A percentile compares a stretch with the other conserved stretches of the same genome.
These are phyloP conservation scores for Tangara arthus DNA, from an alignment of 2,797 vertebrate genomes.

Conservation along the genomic window DNA sequence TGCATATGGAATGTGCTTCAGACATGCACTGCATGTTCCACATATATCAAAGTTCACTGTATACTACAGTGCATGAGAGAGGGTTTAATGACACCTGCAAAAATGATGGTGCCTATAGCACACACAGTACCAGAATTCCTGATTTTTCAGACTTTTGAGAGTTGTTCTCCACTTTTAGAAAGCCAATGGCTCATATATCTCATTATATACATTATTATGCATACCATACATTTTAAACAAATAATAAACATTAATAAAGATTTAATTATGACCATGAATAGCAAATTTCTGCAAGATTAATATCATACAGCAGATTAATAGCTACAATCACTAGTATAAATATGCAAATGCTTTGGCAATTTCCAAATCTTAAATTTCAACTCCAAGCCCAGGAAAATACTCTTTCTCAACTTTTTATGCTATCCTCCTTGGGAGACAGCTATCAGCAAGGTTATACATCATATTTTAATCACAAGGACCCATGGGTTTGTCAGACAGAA, in stretches of 20 bases:
- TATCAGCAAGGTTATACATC: slow-evolving; percentile 38
- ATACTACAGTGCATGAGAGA: not conserved
- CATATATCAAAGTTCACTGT: not conserved
- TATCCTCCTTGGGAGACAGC: not conserved
- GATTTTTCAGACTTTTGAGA: not conserved
- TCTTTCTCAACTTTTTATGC: not conserved
- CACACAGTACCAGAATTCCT: not conserved
- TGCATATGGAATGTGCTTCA: not conserved
- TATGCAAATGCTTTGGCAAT: not conserved
- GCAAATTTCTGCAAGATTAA: not conserved
- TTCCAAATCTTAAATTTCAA: not conserved
- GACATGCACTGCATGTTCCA: not conserved
- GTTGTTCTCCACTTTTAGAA: not conserved
- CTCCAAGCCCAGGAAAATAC: not conserved
- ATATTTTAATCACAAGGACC: slow-evolving; percentile 34
- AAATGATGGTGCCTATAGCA: not conserved
- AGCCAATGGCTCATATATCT: not conserved
- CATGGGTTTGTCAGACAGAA: slow-evolving; percentile 19
- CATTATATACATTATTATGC: not conserved
- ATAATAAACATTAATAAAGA: not conserved
- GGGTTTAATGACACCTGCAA: not conserved
- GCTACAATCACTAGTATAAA: not conserved
- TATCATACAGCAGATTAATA: not conserved
- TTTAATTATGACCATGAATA: not conserved
- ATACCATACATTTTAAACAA: not conserved